phyloP scores from a whole-genome alignment of 2,888 invertebrate genomes.

The Lycia hirtaria region DNA sequence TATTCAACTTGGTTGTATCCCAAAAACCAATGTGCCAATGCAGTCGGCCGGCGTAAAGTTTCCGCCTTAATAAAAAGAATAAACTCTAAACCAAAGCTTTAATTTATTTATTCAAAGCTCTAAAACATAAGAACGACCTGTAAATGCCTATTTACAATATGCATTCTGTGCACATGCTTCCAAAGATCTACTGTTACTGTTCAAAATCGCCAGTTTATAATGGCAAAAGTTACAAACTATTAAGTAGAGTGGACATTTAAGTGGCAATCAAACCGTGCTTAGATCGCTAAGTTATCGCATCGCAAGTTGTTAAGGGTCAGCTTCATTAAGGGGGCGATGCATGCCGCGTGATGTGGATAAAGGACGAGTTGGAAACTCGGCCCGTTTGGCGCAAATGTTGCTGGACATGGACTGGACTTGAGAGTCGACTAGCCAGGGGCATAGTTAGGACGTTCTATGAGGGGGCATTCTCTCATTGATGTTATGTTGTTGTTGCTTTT shows the following conservation, averaged over 20 bases:
- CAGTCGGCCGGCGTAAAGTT: no score
- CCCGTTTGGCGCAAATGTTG: conserved; percentile 80
- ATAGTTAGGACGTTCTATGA: conserved; percentile 18
- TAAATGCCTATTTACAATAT: background rate
- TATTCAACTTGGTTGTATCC: no score
- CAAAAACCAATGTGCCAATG: no score
- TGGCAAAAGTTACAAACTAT: conserved; percentile 71
- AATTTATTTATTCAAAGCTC: no score
- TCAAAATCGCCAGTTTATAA: conserved; percentile 67
- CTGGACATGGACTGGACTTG: conserved; percentile 64
- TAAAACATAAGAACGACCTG: no score
- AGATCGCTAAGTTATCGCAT: conserved; percentile 76
- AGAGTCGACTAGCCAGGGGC: conserved; percentile 43
- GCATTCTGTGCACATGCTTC: conserved; percentile 34
- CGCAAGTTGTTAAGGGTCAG: conserved; percentile 64
- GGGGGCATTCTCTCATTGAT: no score
- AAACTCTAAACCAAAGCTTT: background rate
- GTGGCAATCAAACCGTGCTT: conserved; percentile 79
- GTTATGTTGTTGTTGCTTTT: no score
- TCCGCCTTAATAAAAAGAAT: background rate
- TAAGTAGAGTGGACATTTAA: conserved; percentile 70
- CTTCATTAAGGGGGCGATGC: conserved; percentile 82
- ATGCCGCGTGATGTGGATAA: conserved; percentile 70
- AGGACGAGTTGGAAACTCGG: conserved; percentile 61
- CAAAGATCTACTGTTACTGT: conserved; percentile 46